These are phyloP conservation scores for Lepidonotus clava DNA, from an alignment of 2,888 invertebrate genomes.

Conservation along the genomic window DNA sequence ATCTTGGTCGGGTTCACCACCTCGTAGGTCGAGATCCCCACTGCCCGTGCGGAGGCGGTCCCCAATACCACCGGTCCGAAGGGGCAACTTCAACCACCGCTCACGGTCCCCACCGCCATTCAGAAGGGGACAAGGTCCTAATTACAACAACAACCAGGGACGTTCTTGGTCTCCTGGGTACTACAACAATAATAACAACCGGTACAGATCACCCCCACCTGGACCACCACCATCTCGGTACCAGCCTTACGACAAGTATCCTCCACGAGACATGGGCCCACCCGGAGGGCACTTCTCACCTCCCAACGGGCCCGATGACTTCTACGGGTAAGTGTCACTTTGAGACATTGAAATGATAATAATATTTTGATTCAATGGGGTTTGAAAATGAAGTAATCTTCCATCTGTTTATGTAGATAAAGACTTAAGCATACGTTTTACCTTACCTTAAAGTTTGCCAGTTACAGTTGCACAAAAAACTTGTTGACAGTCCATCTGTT, in stretches of 20 bases:
- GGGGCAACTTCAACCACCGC: background rate
- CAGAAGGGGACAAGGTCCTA: background rate
- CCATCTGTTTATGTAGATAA: too few relatives aligned
- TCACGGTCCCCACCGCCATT: slow-evolving; percentile 13
- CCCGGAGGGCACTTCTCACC: background rate
- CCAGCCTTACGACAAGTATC: background rate
- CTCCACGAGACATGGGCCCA: slow-evolving; percentile 1
- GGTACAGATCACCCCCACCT: slow-evolving; percentile 33
- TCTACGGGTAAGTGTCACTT: slow-evolving; percentile 20
- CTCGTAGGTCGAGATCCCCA: background rate
- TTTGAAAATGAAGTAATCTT: background rate
- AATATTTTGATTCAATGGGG: background rate
- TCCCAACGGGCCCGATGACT: background rate
- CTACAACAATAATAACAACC: background rate
- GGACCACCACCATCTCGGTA: background rate
- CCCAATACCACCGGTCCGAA: background rate
- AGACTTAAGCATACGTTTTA: too few relatives aligned
- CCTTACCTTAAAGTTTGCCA: too few relatives aligned
- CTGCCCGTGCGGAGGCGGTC: background rate
- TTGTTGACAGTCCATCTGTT: too few relatives aligned
- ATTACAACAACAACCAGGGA: background rate
- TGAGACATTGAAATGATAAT: background rate
- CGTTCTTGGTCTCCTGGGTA: slow-evolving; percentile 22
- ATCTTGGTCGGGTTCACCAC: background rate
- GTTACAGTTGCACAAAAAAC: too few relatives aligned